Conservation (phyloP, 2,113 vertebrate genomes). For the human region GRCh38 chr14:93017501-93018000, state of each 20-base stretch:
- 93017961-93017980: accelerated
- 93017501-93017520: background rate
- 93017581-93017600: constrained; percentile 53
- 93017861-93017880: background rate
- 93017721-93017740: background rate
- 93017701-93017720: background rate
- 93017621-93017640: constrained; percentile 8
- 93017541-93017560: constrained; percentile 46
- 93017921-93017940: background rate
- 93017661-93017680: constrained; percentile 48
- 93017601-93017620: background rate
- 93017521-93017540: constrained; percentile 35
- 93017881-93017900: background rate
- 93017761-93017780: background rate
- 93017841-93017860: accelerated
- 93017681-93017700: background rate
- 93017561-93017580: background rate
- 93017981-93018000: background rate
- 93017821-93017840: background rate
- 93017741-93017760: background rate
- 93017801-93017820: background rate
- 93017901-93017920: background rate
- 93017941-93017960: background rate
- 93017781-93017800: background rate
- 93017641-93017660: background rate